Evolutionary conservation across 2,113 vertebrate species (phyloP), one percentile per base, ranked within the genome.

Genomic region (Mesitornis unicolor): DNA sequence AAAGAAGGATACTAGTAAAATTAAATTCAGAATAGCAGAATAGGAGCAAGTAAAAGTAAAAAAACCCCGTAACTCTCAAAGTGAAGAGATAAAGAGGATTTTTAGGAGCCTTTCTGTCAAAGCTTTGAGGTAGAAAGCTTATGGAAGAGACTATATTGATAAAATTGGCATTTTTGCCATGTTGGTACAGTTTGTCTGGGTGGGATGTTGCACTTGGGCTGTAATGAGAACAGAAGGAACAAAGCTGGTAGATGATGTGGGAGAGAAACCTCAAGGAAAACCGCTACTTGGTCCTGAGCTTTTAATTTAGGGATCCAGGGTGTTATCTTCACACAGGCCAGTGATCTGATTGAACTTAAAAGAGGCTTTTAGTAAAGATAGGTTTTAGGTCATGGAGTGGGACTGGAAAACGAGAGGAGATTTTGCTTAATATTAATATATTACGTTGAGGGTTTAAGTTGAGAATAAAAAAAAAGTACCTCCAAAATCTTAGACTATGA

Each of bases 11-110:
- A n/a, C n/a, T 75, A 56, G 5, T 7, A 56, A 80, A 76, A 60
- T 73, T 14, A 38, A 3, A 3, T n/a, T n/a, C n/a, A 61, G 14
- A 59, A n/a, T 5, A n/a, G 8, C 14, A 63, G 28, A 67, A n/a
- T 15, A 56, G 2, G 2, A 51, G 19, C 25, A 61, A 73, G 71
- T 43, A 33, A 24, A 40, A 80, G 2, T 45, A 69, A 81, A 45
- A 2, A 14, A 33, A 1, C 0, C n/a, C n/a, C n/a, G 3, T 14
- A 51, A 69, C 6, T 18, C 2, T 57, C 13, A 64, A 45, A 56
- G 3, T n/a, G 4, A 13, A 70, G 35, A 6, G 19, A 48, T 26
- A 14, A 40, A 33, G 7, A 31, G 1, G 1, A 6, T 11, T 57
- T 54, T 80, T 56, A 89, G 22, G 9, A 68, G 2, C 5, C 13